phyloP scores from a whole-genome alignment of 2,797 vertebrate species.

The Oophaga sylvatica region DNA sequence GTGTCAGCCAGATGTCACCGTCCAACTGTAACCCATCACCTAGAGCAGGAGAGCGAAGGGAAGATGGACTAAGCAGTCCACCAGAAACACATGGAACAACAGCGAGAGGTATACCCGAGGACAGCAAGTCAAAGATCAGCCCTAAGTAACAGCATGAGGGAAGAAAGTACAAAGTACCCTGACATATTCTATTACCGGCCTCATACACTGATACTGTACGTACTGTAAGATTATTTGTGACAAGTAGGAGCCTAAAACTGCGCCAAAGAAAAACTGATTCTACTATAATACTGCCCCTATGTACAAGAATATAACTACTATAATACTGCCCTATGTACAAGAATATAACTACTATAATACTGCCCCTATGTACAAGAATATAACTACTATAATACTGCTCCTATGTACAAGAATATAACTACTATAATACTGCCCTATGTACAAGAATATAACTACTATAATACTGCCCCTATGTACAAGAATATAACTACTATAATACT shows the following conservation, averaged over 20 bases:
- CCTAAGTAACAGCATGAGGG: background rate
- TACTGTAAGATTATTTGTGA: background rate
- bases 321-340: no score
- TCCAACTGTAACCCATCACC: slow-evolving; percentile 22
- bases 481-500: slow-evolving; percentile 12
- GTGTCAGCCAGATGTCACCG: slow-evolving; percentile 43
- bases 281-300: background rate
- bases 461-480: background rate
- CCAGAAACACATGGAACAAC: slow-evolving; percentile 28
- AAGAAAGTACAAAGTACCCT: background rate
- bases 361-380: background rate
- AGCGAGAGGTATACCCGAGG: slow-evolving; percentile 7
- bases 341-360: slow-evolving; percentile 17
- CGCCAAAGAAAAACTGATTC: background rate
- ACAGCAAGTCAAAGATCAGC: slow-evolving; percentile 21
- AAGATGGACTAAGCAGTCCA: background rate
- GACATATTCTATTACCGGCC: background rate
- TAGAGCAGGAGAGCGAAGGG: background rate
- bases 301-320: slow-evolving; percentile 2
- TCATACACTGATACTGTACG: background rate
- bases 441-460: slow-evolving; percentile 6
- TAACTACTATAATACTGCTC: slow-evolving; percentile 6
- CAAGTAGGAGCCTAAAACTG: background rate
- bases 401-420: background rate
- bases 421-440: slow-evolving; percentile 1